phyloP scores from a whole-genome alignment of 2,888 invertebrate species.

The Empis stercorea region DNA sequence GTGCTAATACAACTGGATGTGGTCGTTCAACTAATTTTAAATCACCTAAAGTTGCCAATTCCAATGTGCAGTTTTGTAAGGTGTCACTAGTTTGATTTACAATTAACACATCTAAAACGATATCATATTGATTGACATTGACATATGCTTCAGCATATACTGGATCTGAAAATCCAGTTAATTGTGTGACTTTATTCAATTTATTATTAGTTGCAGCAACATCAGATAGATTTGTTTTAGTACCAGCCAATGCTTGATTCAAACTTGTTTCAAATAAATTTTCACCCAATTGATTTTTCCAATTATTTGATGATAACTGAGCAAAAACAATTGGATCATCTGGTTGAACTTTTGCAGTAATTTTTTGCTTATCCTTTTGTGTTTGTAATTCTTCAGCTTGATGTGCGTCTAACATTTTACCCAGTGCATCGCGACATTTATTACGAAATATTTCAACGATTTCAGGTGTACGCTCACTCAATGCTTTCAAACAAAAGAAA shows the following conservation, averaged over 20 bases:
- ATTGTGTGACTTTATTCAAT: conserved; percentile 75
- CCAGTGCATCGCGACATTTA: conserved; percentile 64
- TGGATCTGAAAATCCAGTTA: conserved; percentile 98
- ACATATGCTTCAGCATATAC: conserved; percentile 99
- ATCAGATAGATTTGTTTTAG: conserved; percentile 36
- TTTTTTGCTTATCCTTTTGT: conserved; percentile 52
- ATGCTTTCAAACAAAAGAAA: conserved; percentile 62
- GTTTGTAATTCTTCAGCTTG: conserved; percentile 41
- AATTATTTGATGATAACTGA: conserved; percentile 55
- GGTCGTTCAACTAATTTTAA: conserved; percentile 97
- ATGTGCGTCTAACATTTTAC: conserved; percentile 71
- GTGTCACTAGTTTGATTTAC: conserved; percentile 98
- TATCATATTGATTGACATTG: conserved; percentile 96
- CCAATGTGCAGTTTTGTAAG: conserved; percentile 93
- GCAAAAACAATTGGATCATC: conserved; percentile 77
- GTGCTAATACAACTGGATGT: conserved; percentile 86
- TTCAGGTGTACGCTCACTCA: conserved; percentile 53
- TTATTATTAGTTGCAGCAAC: conserved; percentile 44
- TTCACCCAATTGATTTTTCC: conserved; percentile 43
- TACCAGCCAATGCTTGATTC: conserved; percentile 72
- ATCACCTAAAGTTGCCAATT: conserved; percentile 95
- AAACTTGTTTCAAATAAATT: conserved; percentile 91
- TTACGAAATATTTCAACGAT: conserved; percentile 54
- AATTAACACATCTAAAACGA: conserved; percentile 93
- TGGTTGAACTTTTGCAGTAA: conserved; percentile 57